phyloP scores from a whole-genome alignment of 23 tunicate genomes.

The Oikopleura albicans region DNA sequence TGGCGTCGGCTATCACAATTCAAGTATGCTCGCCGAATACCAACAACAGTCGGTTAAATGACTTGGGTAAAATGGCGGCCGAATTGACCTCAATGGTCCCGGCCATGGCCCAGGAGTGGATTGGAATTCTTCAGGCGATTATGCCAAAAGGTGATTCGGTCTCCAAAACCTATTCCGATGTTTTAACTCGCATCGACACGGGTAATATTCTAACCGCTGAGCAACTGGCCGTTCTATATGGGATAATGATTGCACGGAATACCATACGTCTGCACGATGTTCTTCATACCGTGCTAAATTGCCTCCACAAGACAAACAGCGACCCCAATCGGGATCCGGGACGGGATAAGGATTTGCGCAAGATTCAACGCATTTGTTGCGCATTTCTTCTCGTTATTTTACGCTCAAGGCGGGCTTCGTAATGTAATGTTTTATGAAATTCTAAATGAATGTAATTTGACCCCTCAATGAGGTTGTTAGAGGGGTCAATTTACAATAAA shows the following conservation, averaged over 20 bases:
- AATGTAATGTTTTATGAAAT: too few relatives aligned
- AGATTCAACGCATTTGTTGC: neutral
- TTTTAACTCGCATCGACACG: neutral
- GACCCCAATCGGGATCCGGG: neutral
- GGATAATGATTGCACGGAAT: neutral
- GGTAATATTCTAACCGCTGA: neutral
- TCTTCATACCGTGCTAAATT: neutral
- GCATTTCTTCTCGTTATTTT: neutral
- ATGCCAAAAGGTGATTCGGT: constrained; percentile 4
- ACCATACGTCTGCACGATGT: neutral
- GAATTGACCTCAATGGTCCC: constrained; percentile 4
- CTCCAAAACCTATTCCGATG: constrained; percentile 2
- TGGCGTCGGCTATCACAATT: neutral
- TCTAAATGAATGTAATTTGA: too few relatives aligned
- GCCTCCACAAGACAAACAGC: neutral
- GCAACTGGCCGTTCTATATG: neutral
- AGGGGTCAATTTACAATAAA: too few relatives aligned
- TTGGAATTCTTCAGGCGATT: constrained; percentile 2
- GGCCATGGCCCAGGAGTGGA: constrained; percentile 4
- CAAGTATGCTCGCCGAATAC: constrained; percentile 12
- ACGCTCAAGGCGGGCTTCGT: too few relatives aligned
- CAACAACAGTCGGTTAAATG: neutral
- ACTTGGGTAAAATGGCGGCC: neutral
- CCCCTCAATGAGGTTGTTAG: too few relatives aligned
- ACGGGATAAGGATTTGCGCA: neutral